Evolutionary conservation across 2,888 invertebrate genomes (phyloP), one percentile per base, ranked within the genome.

Genomic region (Melanostoma mellinum): DNA sequence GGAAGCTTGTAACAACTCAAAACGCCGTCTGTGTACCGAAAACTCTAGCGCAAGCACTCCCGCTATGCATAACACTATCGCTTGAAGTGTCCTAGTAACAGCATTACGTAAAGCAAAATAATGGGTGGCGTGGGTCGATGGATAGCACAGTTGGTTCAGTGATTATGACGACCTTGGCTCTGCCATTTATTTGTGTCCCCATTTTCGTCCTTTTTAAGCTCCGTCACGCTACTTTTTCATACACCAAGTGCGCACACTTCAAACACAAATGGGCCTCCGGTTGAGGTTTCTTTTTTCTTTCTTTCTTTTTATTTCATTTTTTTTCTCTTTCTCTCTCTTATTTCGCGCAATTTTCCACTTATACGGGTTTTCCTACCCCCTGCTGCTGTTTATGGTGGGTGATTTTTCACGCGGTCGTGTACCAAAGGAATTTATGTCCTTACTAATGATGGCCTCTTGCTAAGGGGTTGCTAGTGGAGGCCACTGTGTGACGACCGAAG

Each of bases 331-430:
- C 8, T 6, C 50, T 50, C 56, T 8, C 9, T 53, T 58, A 6
- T 10, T 67, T 73, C 38, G 42, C 42, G 53, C 46, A 56, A 77
- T 77, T 82, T 79, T 79, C 74, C 74, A 74, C 71, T 74, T 63
- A 68, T 74, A 74, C 52, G 79, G 8, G 36, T 40, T 67, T 72
- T 60, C 46, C 38, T 10, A 1, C 9, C 35, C n/a, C 32, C 36
- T 2, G 35, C 30, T 36, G 30, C 5, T 10, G 9, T 36, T 32
- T 42, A 50, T 40, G 56, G 55, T 68, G 78, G 68, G 63, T 52
- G 78, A 82, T 72, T 78, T 82, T 82, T 82, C 73, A 82, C 78
- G 82, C 82, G 82, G 82, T 82, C 82, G 74, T 78, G 82, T 78
- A 71, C 79, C 74, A 79, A 79, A 71, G 65, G 69, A 74, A 84